Base-by-base conservation (phyloP, 2,797 vertebrate genomes). In the Atherinosoma microstoma region DNA sequence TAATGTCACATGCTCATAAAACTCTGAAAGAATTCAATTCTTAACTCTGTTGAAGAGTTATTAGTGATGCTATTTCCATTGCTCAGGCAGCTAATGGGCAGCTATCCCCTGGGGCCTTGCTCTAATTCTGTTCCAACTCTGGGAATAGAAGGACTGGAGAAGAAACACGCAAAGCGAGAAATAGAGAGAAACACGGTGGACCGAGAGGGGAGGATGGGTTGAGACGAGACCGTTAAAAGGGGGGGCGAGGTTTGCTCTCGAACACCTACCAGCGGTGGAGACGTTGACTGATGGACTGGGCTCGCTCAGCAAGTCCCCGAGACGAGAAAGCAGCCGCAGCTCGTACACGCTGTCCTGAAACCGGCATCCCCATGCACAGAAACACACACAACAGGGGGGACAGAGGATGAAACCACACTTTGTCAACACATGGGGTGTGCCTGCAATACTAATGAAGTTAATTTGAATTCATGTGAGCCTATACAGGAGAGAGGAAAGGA, bases 271-370 rank as follows among this genome's bases (percentile, higher is more conserved):
- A 8, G 92, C 78, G 4, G 96, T 99, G 73, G 97, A 98, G 93
- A 99, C 84, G 32, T 97, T 99, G 93, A 98, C 94, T 0, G 95
- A 95, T 91, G 96, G 96, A 94, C 97, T 96, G 84, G 98, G 97
- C 45, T 96, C 94, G 30, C 97, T 98, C 94, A 97, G 94, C 83
- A 96, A 94, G 91, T 94, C 96, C 64, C 96, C 97, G 0, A 92
- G 91, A 70, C 95, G 96, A 88, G 97, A 97, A 91, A 98, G 95
- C 59, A 99, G 94, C 70, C 97, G 95, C 88, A 99, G 95, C 92
- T 98, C 96, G 0, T 98, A 98, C 83, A 94, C 94, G 70, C 94
- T 86, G 80, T 97, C 97, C 97, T 99, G 88, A 58, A 49, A 58
- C 30, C 59, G 38, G 56, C 82, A 64, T 42, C 7, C 76, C 1